A percentile compares a stretch with the other conserved stretches of the same genome.
Evolutionary conservation across 2,113 vertebrate species (phyloP).

Genomic region (Antennarius striatus): DNA sequence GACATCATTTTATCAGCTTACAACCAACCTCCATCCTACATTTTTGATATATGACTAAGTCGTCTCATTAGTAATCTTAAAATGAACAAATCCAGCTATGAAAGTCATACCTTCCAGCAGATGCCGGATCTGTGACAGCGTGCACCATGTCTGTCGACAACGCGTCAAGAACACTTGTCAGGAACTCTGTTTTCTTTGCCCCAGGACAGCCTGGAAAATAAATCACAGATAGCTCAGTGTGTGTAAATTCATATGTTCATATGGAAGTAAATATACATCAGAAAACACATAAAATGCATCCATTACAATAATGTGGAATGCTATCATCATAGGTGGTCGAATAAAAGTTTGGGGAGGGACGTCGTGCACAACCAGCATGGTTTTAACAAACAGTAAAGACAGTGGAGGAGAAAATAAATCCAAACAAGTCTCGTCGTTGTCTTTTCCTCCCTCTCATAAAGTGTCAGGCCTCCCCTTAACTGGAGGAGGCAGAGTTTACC

Average conservation of each 20-base stretch:
- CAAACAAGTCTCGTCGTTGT: slow-evolving; percentile 44
- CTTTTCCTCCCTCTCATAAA: slow-evolving; percentile 63
- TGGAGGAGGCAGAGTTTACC: slow-evolving; percentile 58
- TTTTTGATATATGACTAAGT: slow-evolving; percentile 9
- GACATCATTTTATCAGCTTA: slow-evolving; percentile 1
- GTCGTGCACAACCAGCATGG: slow-evolving; percentile 50
- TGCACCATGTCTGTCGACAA: slow-evolving; percentile 98
- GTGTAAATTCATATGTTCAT: slow-evolving; percentile 23
- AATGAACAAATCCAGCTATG: slow-evolving; percentile 11
- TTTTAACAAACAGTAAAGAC: slow-evolving; percentile 56
- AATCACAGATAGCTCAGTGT: slow-evolving; percentile 37
- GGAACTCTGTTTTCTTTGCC: slow-evolving; percentile 93
- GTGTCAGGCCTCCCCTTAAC: slow-evolving; percentile 54
- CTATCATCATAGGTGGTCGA: slow-evolving; percentile 61
- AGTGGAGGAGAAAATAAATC: slow-evolving; percentile 47
- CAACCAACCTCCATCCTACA: background rate
- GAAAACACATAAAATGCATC: slow-evolving; percentile 25
- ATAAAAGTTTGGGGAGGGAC: slow-evolving; percentile 63
- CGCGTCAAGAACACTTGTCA: slow-evolving; percentile 95
- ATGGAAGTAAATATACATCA: slow-evolving; percentile 10
- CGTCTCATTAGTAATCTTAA: slow-evolving; percentile 7
- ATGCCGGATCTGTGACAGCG: slow-evolving; percentile 89
- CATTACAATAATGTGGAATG: slow-evolving; percentile 25
- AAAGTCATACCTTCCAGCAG: slow-evolving; percentile 85
- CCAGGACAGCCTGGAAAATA: slow-evolving; percentile 90